A percentile compares a stretch with the other conserved stretches of the same genome.
Conservation (phyloP, 2,888 invertebrate genomes). For the Hylaea fasciaria region DNA sequence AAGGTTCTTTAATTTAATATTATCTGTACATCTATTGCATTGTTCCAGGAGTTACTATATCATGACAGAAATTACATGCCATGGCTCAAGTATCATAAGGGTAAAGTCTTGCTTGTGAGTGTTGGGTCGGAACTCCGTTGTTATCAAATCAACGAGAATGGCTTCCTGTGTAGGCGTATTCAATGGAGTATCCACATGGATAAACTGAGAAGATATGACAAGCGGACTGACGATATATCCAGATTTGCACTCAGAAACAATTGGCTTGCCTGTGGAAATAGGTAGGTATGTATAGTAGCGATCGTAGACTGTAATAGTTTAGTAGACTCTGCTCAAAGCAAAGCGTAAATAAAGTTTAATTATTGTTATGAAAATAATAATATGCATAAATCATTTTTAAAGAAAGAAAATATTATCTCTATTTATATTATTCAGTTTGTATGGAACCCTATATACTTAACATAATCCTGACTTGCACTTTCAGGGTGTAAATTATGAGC, state of each 20-base stretch:
- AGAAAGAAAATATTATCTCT: too few relatives aligned
- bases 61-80: constrained; percentile 73
- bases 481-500: too few relatives aligned
- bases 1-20: too few relatives aligned
- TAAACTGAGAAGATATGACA: constrained; percentile 62
- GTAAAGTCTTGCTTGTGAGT: constrained; percentile 60
- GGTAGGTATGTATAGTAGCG: constrained; percentile 62
- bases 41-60: constrained; percentile 65
- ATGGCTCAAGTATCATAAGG: constrained; percentile 65
- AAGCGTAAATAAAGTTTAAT: too few relatives aligned
- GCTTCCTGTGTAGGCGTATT: constrained; percentile 34
- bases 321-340: too few relatives aligned
- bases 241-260: constrained; percentile 69
- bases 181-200: constrained; percentile 69
- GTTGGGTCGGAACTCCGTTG: constrained; percentile 67
- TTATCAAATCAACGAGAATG: constrained; percentile 57
- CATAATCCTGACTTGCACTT: too few relatives aligned
- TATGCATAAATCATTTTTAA: too few relatives aligned
- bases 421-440: too few relatives aligned
- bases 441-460: too few relatives aligned
- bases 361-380: too few relatives aligned
- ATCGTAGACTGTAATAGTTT: too few relatives aligned
- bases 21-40: too few relatives aligned
- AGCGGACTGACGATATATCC: constrained; percentile 77
- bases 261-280: constrained; percentile 73